These are phyloP conservation scores for Carassius carassius DNA, from an alignment of 2,113 vertebrate genomes.

Conservation along the genomic window DNA sequence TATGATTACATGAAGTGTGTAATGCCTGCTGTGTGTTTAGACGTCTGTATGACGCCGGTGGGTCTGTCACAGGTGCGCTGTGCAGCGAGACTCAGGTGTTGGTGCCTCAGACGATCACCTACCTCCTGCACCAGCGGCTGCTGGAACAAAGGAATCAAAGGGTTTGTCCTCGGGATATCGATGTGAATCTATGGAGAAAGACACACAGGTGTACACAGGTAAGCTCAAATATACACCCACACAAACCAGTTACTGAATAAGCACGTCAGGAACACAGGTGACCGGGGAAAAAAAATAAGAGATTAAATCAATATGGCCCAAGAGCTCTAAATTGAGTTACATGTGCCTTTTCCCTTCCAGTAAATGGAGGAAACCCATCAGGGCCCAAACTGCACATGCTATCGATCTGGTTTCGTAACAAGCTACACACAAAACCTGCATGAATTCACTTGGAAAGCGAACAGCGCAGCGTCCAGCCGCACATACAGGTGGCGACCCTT, in stretches of 20 bases:
- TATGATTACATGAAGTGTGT: slow-evolving; percentile 3
- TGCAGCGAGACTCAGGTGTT: neutral
- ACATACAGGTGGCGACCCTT: slow-evolving; percentile 17
- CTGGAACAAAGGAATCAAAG: slow-evolving; percentile 97
- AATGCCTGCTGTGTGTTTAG: neutral
- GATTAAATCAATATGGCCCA: slow-evolving; percentile 45
- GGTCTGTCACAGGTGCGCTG: neutral
- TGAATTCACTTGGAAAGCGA: slow-evolving; percentile 15
- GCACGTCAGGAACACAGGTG: slow-evolving; percentile 39
- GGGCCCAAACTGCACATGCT: slow-evolving; percentile 24
- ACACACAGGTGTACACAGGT: slow-evolving; percentile 22
- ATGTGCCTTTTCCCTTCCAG: slow-evolving; percentile 47
- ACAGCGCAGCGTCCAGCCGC: neutral
- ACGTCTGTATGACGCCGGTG: neutral
- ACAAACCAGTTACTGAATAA: slow-evolving; percentile 27
- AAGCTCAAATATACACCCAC: slow-evolving; percentile 21
- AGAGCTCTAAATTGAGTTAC: slow-evolving; percentile 50
- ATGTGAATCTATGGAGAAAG: slow-evolving; percentile 91
- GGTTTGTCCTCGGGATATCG: slow-evolving; percentile 98
- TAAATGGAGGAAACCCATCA: slow-evolving; percentile 53
- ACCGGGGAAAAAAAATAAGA: slow-evolving; percentile 19
- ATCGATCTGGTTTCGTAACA: slow-evolving; percentile 50
- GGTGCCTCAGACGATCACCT: slow-evolving; percentile 57
- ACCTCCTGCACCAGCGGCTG: slow-evolving; percentile 96
- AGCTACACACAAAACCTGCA: slow-evolving; percentile 33